phyloP scores from a whole-genome alignment of 1,140 invertebrate species.

The Panagrolaimus sp. region DNA sequence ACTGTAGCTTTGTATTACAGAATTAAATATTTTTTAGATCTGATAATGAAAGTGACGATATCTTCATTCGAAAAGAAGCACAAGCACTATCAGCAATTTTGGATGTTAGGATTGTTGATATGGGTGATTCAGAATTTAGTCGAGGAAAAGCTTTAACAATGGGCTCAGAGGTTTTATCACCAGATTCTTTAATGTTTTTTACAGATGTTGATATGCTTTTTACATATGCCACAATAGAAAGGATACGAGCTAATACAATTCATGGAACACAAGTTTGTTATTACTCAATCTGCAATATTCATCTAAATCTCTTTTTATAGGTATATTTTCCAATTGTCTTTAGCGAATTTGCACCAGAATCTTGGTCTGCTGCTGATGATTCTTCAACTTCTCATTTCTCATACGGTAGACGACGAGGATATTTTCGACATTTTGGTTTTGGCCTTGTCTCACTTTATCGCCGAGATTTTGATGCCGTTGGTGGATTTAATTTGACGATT shows the following conservation, averaged over 20 bases:
- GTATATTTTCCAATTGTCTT: conserved; percentile 96
- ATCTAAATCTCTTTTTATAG: conserved; percentile 31
- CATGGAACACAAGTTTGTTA: conserved; percentile 36
- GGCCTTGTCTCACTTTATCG: conserved; percentile 87
- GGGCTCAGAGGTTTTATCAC: conserved; percentile 61
- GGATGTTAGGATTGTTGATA: conserved; percentile 46
- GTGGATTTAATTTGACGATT: conserved; percentile 83
- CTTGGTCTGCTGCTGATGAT: conserved; percentile 46
- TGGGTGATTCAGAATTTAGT: conserved; percentile 56
- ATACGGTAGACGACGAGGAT: conserved; percentile 43
- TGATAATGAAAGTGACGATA: conserved; percentile 44
- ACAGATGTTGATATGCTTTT: conserved; percentile 66
- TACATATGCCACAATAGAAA: conserved; percentile 54
- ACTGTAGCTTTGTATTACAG: not conserved
- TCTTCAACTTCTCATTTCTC: conserved; percentile 40
- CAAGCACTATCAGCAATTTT: conserved; percentile 55
- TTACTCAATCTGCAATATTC: conserved; percentile 5
- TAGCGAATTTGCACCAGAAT: conserved; percentile 78
- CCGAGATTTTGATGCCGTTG: conserved; percentile 71
- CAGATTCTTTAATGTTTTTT: conserved; percentile 66
- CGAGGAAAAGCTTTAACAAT: conserved; percentile 59
- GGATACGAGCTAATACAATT: conserved; percentile 59
- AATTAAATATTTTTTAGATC: conserved; percentile 36
- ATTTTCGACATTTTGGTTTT: conserved; percentile 78
- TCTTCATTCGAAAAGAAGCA: conserved; percentile 50